phyloP scores from a whole-genome alignment of 2,797 vertebrate species.

The Discoglossus pictus region DNA sequence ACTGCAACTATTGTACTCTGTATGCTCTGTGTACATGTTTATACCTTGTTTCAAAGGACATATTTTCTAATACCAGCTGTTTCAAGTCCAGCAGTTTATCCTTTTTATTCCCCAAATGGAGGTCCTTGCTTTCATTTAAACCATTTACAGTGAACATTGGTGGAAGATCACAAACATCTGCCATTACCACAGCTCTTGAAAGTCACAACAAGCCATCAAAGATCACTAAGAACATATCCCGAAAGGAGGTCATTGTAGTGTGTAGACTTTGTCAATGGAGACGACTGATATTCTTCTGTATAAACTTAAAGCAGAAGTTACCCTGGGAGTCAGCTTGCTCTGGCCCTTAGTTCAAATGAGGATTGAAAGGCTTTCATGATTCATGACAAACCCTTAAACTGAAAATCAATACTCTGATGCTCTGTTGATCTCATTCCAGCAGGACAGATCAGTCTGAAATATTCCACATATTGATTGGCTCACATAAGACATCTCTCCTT shows the following conservation, averaged over 20 bases:
- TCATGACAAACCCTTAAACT: slow-evolving; percentile 49
- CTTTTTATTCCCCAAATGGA: no score
- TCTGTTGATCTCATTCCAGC: slow-evolving; percentile 39
- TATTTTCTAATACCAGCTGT: no score
- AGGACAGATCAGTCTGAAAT: slow-evolving; percentile 48
- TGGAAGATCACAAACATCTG: slow-evolving; percentile 19
- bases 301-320: slow-evolving; percentile 11
- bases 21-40: no score
- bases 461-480: slow-evolving; percentile 46
- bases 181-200: slow-evolving; percentile 2
- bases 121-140: no score
- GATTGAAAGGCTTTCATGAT: slow-evolving; percentile 46
- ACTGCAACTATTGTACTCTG: no score
- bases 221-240: background rate
- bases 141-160: no score
- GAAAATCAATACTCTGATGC: slow-evolving; percentile 45
- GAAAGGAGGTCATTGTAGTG: slow-evolving; percentile 14
- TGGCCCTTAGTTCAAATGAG: slow-evolving; percentile 41
- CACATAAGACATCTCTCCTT: slow-evolving; percentile 37
- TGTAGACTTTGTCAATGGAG: slow-evolving; percentile 15
- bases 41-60: no score
- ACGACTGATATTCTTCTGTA: slow-evolving; percentile 6
- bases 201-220: slow-evolving; percentile 24
- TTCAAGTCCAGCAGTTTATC: no score
- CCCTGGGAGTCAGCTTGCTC: slow-evolving; percentile 13